Conservation (phyloP, 2,797 vertebrate species). For the Neomorphus geoffroyi region DNA sequence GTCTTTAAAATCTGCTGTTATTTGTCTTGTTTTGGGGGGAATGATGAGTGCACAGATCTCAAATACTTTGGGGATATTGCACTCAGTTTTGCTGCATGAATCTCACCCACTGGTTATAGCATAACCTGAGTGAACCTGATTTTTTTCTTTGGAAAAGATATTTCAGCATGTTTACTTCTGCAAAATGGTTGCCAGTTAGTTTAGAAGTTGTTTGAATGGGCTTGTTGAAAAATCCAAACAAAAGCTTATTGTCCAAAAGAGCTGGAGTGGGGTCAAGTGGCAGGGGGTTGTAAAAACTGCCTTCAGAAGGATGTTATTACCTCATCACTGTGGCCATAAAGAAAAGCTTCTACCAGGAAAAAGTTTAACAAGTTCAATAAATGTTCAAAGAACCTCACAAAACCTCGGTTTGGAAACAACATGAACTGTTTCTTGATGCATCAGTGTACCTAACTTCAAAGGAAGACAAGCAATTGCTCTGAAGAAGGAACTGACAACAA, state of each 20-base stretch:
- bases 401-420: neutral
- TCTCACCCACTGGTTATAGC: neutral
- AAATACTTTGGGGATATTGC: neutral
- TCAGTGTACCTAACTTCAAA: neutral
- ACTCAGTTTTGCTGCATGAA: neutral
- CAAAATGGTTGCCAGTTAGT: neutral
- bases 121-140: neutral
- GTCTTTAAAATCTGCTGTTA: neutral
- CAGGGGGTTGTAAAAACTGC: neutral
- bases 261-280: neutral
- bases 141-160: neutral
- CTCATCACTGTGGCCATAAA: neutral
- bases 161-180: neutral
- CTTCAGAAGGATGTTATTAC: neutral
- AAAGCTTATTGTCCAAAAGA: neutral
- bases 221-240: neutral
- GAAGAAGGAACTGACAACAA: neutral
- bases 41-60: neutral
- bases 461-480: neutral
- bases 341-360: neutral
- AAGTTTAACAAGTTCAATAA: neutral
- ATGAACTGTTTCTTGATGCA: neutral
- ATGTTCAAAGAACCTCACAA: neutral
- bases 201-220: neutral
- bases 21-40: neutral